phyloP scores from a whole-genome alignment of 2,113 vertebrate genomes.

The Bettongia penicillata region DNA sequence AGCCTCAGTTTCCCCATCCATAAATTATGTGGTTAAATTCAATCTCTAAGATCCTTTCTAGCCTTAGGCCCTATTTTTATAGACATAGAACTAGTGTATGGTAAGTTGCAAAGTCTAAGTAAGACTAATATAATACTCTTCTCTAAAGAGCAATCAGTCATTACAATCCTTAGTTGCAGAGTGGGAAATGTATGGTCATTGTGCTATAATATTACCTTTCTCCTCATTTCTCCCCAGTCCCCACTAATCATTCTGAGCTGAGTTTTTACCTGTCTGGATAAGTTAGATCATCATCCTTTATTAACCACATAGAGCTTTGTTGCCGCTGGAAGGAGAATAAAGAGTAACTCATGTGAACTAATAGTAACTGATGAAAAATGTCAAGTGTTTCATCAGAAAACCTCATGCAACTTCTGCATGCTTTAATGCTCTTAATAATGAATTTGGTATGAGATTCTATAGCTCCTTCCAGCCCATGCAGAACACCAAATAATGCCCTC shows the following conservation, averaged over 20 bases:
- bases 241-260: neutral
- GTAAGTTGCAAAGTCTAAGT: neutral
- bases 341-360: neutral
- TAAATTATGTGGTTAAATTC: neutral
- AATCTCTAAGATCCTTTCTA: neutral
- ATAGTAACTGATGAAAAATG: neutral
- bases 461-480: neutral
- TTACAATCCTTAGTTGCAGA: neutral
- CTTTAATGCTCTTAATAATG: slow-evolving; percentile 6
- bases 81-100: neutral
- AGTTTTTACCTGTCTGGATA: neutral
- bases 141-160: neutral
- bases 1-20: neutral
- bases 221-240: neutral
- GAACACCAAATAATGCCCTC: neutral
- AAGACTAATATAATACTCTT: neutral
- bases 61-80: no score
- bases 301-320: neutral
- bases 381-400: slow-evolving; percentile 1
- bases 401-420: neutral
- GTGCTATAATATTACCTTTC: neutral
- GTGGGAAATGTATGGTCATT: neutral
- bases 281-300: neutral
- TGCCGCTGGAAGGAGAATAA: neutral
- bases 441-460: neutral